These are phyloP conservation scores for Alces alces DNA, from an alignment of 2,113 vertebrate species.

Conservation along the genomic window DNA sequence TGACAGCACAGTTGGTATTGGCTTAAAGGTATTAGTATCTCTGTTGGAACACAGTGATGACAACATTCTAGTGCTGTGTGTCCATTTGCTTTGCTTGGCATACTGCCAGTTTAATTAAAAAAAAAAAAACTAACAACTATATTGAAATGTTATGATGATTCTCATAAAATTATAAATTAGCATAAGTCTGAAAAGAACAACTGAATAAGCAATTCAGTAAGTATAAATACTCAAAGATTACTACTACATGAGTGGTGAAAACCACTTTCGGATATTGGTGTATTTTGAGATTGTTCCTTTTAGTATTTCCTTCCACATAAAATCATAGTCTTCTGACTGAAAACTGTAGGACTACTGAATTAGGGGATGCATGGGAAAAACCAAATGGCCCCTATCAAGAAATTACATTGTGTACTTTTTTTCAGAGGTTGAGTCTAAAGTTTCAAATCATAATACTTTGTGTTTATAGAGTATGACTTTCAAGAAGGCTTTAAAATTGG, in stretches of 20 bases:
- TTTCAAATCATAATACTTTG: not conserved
- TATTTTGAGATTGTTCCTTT: not conserved
- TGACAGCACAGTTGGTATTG: not conserved
- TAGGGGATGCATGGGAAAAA: not conserved
- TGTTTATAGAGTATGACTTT: not conserved
- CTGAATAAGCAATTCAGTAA: not conserved
- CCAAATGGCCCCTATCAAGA: not conserved
- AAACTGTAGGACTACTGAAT: not conserved
- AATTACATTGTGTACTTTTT: not conserved
- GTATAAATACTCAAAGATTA: not conserved
- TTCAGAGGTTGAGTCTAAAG: not conserved
- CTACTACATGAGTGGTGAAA: not conserved
- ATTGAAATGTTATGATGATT: not conserved
- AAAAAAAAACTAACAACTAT: not conserved
- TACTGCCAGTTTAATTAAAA: not conserved
- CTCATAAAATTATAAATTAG: not conserved
- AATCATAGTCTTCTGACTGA: not conserved
- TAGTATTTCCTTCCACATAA: not conserved
- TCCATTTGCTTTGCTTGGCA: slow-evolving; percentile 53
- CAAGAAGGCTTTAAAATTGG: not conserved
- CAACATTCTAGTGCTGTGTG: slow-evolving; percentile 52
- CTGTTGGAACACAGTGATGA: slow-evolving; percentile 27
- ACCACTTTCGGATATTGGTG: not conserved
- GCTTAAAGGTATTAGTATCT: slow-evolving; percentile 45
- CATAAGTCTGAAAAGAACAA: not conserved